A percentile compares a stretch with the other conserved stretches of the same genome.
Conservation (phyloP, 1,140 invertebrate genomes). For the Ceratoteleas bidentatus region DNA sequence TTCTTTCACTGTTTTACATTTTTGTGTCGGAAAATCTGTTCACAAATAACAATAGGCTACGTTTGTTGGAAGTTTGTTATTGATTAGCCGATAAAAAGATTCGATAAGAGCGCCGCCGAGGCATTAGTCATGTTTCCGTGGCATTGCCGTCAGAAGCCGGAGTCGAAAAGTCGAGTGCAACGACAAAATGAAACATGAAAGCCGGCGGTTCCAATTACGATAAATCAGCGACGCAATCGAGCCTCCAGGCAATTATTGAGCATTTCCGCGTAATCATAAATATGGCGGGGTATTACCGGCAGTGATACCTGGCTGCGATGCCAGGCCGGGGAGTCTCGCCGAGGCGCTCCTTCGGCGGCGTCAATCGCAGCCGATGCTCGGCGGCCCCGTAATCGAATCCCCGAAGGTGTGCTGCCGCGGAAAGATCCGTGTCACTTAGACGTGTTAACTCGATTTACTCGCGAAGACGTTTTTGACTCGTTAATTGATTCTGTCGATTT, state of each 20-base stretch:
- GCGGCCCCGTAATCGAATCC: slow-evolving; percentile 57
- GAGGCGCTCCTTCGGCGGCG: slow-evolving; percentile 43
- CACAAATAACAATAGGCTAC: too few relatives aligned
- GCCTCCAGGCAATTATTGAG: slow-evolving; percentile 62
- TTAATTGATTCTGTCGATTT: too few relatives aligned
- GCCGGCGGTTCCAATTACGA: slow-evolving; percentile 33
- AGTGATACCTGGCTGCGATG: slow-evolving; percentile 36
- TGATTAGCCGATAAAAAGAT: too few relatives aligned
- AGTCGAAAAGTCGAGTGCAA: too few relatives aligned
- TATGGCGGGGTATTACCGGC: slow-evolving; percentile 49
- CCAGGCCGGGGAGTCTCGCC: slow-evolving; percentile 37
- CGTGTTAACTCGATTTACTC: not conserved
- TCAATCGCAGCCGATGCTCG: slow-evolving; percentile 51
- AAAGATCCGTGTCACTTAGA: slow-evolving; percentile 13
- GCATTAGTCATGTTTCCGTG: too few relatives aligned
- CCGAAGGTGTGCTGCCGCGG: too few relatives aligned
- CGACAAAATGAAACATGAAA: slow-evolving; percentile 24
- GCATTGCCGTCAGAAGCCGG: too few relatives aligned
- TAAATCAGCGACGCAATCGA: slow-evolving; percentile 46
- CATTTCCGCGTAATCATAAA: slow-evolving; percentile 63
- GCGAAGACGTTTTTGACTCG: too few relatives aligned
- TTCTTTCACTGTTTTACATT: too few relatives aligned
- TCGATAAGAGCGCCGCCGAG: too few relatives aligned
- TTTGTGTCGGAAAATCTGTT: too few relatives aligned
- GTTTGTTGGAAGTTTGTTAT: too few relatives aligned